Percentiles rank a stretch among this genome's conserved stretches.
Evolutionary conservation across 2,113 vertebrate genomes (phyloP).

Genomic region (Penelope pileata): DNA sequence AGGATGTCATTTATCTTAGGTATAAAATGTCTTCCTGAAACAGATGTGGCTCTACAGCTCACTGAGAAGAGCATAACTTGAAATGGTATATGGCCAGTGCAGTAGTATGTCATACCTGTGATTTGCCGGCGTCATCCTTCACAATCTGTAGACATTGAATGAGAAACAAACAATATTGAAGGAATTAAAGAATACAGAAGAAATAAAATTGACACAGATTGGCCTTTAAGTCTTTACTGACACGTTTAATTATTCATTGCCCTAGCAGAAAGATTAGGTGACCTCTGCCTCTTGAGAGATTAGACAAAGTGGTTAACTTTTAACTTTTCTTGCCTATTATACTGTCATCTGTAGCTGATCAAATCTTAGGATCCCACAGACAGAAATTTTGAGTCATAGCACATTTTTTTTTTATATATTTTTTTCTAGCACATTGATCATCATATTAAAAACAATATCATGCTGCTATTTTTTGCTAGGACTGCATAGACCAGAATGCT

Average conservation of each 20-base stretch:
- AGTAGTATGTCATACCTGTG: not conserved
- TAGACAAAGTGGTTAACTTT: constrained; percentile 39
- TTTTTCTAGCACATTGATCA: not conserved
- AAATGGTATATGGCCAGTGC: not conserved
- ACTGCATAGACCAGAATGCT: not conserved
- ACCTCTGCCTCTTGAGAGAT: not conserved
- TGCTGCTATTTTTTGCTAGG: not conserved
- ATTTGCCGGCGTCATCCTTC: not conserved
- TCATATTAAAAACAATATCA: not conserved
- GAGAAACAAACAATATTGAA: not conserved
- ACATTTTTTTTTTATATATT: not conserved
- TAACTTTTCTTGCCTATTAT: constrained; percentile 31
- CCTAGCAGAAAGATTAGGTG: not conserved
- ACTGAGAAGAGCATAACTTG: not conserved
- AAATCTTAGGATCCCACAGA: constrained; percentile 25
- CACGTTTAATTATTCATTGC: not conserved
- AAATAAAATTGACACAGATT: not conserved
- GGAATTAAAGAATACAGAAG: not conserved
- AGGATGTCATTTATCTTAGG: not conserved
- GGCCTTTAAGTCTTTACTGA: not conserved
- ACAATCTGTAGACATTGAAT: not conserved
- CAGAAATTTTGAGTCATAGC: not conserved
- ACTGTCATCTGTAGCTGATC: constrained; percentile 32
- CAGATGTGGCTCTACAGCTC: rapidly evolving
- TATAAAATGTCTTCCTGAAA: not conserved